Base-by-base conservation (phyloP, 2,113 vertebrate species). In the Panthera tigris region DNA sequence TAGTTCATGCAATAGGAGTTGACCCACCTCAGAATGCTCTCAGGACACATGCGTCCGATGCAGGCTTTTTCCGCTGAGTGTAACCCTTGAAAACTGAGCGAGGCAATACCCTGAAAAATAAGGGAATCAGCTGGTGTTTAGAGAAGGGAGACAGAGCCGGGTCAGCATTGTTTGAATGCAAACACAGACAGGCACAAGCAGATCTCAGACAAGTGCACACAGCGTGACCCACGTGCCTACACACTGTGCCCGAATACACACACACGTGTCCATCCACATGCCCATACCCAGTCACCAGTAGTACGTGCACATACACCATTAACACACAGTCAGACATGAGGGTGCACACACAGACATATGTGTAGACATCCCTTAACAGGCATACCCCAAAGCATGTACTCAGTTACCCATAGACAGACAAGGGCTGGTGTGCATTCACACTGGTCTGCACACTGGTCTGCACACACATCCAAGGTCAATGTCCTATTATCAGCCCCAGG, bases 161-260 rank as follows among this genome's bases (percentile, higher is more conserved):
- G 76, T 45, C 39, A 92, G 48, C 15, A 10, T 83, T 23, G 10
- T 76, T 73, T 86, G 71, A 95, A 73, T 29, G 4, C 52, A 90
- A 90, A 95, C 79, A 95, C 79, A 81, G 25, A 66, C 7, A 57
- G 14, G 36, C 4, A 76, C n/a, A 25, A 55, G n/a, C 68, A 80
- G 31, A 19, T 63, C 23, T 71, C 78, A 80, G 55, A 15, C 29
- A 3, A 0, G 0, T 41, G 23, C n/a, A 18, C 5, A 39, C 7
- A 16, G 7, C 0, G 3, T 41, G 71, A n/a, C 27, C 31, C 61
- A n/a, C 0, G 1, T 39, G 23, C 4, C 48, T 63, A 29, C 33
- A 36, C 7, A 8, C 1, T 16, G 57, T 0, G 2, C 33, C 55
- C 15, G 13, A 73, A 63, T 3, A 11, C 52, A 83, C 16, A 45